Conservation (phyloP, 2,113 vertebrate species). For the Notothenia coriiceps region DNA sequence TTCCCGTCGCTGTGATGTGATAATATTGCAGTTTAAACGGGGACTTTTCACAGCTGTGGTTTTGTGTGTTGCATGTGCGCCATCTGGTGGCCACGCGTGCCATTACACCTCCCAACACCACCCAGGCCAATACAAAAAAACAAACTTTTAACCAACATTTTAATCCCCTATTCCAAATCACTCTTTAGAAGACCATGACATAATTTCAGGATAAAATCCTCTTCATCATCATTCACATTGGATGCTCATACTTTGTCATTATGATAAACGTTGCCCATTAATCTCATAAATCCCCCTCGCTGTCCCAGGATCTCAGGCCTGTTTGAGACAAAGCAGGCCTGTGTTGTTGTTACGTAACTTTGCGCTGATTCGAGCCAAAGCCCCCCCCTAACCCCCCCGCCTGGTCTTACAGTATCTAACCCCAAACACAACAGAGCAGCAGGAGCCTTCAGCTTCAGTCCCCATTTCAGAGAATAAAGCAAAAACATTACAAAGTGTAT, state of each 20-base stretch:
- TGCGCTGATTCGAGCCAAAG: slow-evolving; percentile 35
- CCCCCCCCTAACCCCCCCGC: slow-evolving; percentile 36
- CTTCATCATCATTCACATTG: slow-evolving; percentile 21
- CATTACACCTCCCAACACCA: slow-evolving; percentile 12
- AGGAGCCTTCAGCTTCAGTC: neutral
- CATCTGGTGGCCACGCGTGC: slow-evolving; percentile 47
- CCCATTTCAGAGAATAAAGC: too few species aligned
- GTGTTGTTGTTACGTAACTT: slow-evolving; percentile 67
- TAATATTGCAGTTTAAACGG: neutral
- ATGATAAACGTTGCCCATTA: neutral
- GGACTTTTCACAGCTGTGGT: neutral
- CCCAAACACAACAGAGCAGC: slow-evolving; percentile 52
- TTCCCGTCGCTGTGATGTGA: neutral
- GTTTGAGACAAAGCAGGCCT: slow-evolving; percentile 59
- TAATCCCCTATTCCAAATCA: slow-evolving; percentile 53
- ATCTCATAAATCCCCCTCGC: slow-evolving; percentile 41
- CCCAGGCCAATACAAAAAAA: neutral
- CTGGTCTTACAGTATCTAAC: slow-evolving; percentile 43
- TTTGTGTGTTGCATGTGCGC: slow-evolving; percentile 10
- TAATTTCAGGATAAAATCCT: slow-evolving; percentile 27
- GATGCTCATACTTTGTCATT: slow-evolving; percentile 13
- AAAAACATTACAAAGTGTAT: too few species aligned
- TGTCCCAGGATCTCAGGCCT: slow-evolving; percentile 13
- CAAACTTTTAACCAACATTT: neutral
- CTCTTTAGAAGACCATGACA: neutral